Base-by-base conservation (phyloP, 2,797 vertebrate genomes). In the Ambastaia sidthimunki region DNA sequence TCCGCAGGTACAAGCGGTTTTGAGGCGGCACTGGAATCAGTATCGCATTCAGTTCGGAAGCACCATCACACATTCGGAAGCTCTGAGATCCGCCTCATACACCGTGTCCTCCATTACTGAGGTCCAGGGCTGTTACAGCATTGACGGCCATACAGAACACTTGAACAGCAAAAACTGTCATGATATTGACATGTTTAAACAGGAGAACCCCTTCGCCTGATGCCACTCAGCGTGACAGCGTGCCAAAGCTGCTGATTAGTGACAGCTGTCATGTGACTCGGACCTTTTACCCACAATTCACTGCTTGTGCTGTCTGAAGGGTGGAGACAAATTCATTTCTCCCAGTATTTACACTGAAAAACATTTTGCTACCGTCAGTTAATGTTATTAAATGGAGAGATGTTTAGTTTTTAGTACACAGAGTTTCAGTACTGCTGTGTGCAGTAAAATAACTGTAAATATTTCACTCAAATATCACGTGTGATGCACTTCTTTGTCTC, bases 11-110 rank as follows among this genome's bases (percentile, higher is more conserved):
- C 98, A 99, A 87, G 95, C 94, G 0, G 95, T 99, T 52, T 86
- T 99, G 80, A 89, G 95, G 71, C 92, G 98, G 84, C 94, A 99
- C 86, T 99, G 97, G 97, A 98, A 97, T 66, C 97, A 98, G 87
- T 97, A 97, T 87, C 94, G 92, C 85, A 96, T 98, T 87, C 97
- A 99, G 85, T 97, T 98, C 23, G 94, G 95, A 4, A 96, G 95
- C 86, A 94, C 95, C 15, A 96, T 98, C 62, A 91, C 94, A 85
- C 96, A 97, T 63, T 92, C 96, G 0, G 97, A 98, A 0, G 94
- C 95, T 25, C 92, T 95, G 74, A 96, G 98, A 77, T 92, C 94
- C 0, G 90, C 93, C 0, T 94, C 93, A 28, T 94, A 91, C n/a
- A 93, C 92, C 16, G 90, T 92, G 0, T 94, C 93, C 0, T 96